Conservation (phyloP, 1,140 invertebrate species). For the Pentalonia nigronervosa region DNA sequence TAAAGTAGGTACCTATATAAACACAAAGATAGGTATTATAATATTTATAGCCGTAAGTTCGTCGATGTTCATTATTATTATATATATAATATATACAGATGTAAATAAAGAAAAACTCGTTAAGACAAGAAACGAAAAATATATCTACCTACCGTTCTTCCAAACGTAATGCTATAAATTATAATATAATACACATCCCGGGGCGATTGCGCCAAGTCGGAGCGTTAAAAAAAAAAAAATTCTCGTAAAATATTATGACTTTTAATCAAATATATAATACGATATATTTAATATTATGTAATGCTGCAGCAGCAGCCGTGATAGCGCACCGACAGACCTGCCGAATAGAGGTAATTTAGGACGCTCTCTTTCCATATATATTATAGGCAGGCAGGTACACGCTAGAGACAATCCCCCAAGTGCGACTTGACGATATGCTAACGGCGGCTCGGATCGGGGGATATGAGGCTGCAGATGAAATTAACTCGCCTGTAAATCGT, state of each 20-base stretch:
- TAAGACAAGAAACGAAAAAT: background rate
- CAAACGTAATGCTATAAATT: background rate
- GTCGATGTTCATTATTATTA: background rate
- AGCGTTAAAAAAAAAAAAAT: background rate
- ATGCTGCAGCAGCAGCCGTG: background rate
- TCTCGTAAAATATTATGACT: background rate
- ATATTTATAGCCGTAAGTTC: background rate
- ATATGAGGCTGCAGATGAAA: background rate
- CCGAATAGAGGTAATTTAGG: background rate
- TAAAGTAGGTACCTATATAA: background rate
- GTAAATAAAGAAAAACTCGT: background rate
- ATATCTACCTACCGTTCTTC: background rate
- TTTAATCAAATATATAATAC: background rate
- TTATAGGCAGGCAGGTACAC: too few relatives aligned
- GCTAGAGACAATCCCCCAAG: background rate
- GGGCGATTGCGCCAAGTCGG: background rate
- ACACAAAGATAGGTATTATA: background rate
- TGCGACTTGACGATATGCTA: background rate
- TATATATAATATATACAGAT: background rate
- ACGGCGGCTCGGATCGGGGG: background rate
- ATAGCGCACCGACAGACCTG: background rate
- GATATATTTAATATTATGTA: background rate
- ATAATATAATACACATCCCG: background rate
- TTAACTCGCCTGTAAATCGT: constrained; percentile 1
- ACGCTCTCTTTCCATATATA: background rate